Evolutionary conservation across 2,113 vertebrate species (phyloP), one percentile per base, ranked within the genome.

Genomic region (Hiodon tergisus): DNA sequence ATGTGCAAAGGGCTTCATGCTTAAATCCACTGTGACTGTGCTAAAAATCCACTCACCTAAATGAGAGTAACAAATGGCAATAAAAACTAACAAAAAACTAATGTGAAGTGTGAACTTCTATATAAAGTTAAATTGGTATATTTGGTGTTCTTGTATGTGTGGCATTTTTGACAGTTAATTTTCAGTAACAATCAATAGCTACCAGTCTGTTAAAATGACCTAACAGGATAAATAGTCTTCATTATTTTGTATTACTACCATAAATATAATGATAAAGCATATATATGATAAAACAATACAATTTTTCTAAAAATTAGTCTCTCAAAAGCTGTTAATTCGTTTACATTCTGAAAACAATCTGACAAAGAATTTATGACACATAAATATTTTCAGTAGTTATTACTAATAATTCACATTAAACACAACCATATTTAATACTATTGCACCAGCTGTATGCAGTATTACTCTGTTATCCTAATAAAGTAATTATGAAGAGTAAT

Each of bases 41-140:
- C 83, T 84, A 78, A 76, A 76, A 61, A 76, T 78, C 72, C 82
- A 78, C 80, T 80, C 57, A 78, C 69, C 68, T 68, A 66, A 82
- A 81, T 74, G 76, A 62, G 51, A 88, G 68, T 83, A 82, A 87
- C 86, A 80, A 86, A 86, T 57, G 76, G 89, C 89, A 92, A 92
- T 90, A 91, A 91, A 91, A 86, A 88, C 84, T 81, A 77, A 84
- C 75, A 75, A 78, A 81, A 75, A 69, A 52, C 11, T 57, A 3
- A 1, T 75, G 58, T 17, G 31, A 61, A 5, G 69, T 59, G 68
- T 80, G 13, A 4, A 47, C 17, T 47, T n/a, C 63, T 17, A 6
- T 62, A 14, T 13, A 2, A 3, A 62, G 4, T 61, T 61, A 61
- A 61, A 4, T 14, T 7, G 59, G 59, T 61, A 5, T 13, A 14